Evolutionary conservation across 2,888 invertebrate genomes (phyloP).

Genomic region (Trachelus tabidus): DNA sequence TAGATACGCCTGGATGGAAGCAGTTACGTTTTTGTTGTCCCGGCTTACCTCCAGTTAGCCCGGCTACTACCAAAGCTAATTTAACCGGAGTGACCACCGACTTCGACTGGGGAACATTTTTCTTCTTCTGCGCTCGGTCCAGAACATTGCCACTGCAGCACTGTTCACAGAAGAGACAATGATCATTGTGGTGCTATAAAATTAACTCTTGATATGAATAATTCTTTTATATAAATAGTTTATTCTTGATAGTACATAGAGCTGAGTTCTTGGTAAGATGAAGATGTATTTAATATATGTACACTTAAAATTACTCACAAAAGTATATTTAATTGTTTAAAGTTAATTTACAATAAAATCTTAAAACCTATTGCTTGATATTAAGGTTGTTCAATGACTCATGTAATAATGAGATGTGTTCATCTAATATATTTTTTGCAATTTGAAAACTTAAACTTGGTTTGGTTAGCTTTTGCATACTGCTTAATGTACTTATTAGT

Average conservation of each 20-base stretch:
- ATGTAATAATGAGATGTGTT: slow-evolving; percentile 42
- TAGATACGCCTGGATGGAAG: slow-evolving; percentile 90
- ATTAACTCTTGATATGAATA: not conserved
- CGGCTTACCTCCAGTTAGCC: slow-evolving; percentile 58
- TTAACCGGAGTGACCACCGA: slow-evolving; percentile 55
- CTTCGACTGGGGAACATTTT: slow-evolving; percentile 57
- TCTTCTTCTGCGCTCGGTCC: slow-evolving; percentile 59
- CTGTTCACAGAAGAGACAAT: slow-evolving; percentile 30
- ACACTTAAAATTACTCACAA: not conserved
- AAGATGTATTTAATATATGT: not conserved
- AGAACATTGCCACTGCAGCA: slow-evolving; percentile 60
- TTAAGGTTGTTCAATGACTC: slow-evolving; percentile 13
- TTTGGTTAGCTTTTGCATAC: slow-evolving; percentile 38
- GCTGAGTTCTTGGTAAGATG: not conserved
- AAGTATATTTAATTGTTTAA: not conserved
- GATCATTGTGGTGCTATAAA: not conserved
- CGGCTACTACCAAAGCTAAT: slow-evolving; percentile 47
- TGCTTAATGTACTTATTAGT: slow-evolving; percentile 29
- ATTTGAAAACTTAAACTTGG: slow-evolving; percentile 46
- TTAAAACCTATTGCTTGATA: not conserved
- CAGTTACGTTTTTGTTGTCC: slow-evolving; percentile 78
- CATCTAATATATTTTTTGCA: slow-evolving; percentile 43
- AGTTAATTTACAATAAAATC: not conserved
- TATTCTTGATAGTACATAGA: not conserved
- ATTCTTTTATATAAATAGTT: not conserved